Conservation (phyloP, 2,113 vertebrate genomes). For the Albula glossodonta region DNA sequence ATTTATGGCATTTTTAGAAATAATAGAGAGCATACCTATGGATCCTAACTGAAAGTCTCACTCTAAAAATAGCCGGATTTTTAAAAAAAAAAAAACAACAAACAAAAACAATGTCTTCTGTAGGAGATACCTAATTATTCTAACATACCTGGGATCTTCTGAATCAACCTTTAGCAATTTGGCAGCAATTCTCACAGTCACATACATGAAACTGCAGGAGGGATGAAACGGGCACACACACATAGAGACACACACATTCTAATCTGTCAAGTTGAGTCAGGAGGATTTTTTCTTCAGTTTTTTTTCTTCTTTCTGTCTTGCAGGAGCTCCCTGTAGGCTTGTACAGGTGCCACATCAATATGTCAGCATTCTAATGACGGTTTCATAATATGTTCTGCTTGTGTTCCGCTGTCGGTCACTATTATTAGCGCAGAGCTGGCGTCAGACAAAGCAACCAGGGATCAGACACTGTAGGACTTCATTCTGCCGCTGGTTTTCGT, state of each 20-base stretch:
- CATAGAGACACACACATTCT: neutral
- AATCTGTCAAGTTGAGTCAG: conserved; percentile 38
- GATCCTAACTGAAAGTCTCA: neutral
- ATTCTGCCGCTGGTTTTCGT: neutral
- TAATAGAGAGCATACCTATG: neutral
- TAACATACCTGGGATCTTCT: neutral
- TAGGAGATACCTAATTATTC: neutral
- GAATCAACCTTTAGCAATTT: neutral
- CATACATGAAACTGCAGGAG: neutral
- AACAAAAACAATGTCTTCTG: neutral
- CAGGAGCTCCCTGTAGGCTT: conserved; percentile 52
- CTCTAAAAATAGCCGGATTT: neutral
- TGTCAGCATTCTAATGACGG: conserved; percentile 55
- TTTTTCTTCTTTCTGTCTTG: neutral
- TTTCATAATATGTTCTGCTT: conserved; percentile 66
- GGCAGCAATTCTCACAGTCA: neutral
- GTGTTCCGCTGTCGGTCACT: conserved; percentile 48
- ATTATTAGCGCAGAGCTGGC: conserved; percentile 53
- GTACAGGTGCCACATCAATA: conserved; percentile 65
- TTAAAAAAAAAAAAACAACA: neutral
- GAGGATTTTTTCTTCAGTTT: neutral
- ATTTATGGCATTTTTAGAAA: neutral
- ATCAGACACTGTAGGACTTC: conserved; percentile 29
- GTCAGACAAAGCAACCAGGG: conserved; percentile 30
- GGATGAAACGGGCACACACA: neutral